phyloP scores from a whole-genome alignment of 1,140 invertebrate species.

The Drosophila pallidifrons region DNA sequence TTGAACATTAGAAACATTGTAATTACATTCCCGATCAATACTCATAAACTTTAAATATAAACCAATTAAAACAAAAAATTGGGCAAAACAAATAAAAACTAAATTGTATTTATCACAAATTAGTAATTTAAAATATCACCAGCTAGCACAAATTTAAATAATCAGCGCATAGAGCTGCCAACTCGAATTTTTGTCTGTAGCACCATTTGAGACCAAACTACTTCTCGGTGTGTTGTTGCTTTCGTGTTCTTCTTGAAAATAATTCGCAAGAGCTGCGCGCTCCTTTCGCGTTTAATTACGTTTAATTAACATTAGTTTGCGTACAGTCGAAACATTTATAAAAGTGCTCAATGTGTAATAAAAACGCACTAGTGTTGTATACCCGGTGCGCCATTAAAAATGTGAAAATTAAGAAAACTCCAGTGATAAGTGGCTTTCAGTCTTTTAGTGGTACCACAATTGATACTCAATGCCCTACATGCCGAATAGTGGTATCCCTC shows the following conservation, averaged over 20 bases:
- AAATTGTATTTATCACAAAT: no score
- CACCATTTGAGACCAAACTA: constrained; percentile 20
- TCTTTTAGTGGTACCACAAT: constrained; percentile 69
- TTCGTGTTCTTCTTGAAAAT: constrained; percentile 49
- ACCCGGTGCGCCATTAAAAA: constrained; percentile 30
- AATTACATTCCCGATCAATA: no score
- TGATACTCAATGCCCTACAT: constrained; percentile 56
- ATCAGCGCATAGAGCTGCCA: constrained; percentile 14
- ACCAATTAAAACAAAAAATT: no score
- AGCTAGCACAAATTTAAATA: background rate
- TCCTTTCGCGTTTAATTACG: constrained; percentile 54
- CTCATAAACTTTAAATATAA: no score
- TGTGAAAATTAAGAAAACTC: constrained; percentile 63
- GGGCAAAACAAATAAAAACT: no score
- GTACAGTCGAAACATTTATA: constrained; percentile 10
- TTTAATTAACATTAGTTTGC: constrained; percentile 11
- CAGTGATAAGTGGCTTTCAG: constrained; percentile 61
- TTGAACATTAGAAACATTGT: no score
- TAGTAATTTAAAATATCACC: no score
- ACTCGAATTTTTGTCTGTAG: background rate
- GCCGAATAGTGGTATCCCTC: constrained; percentile 71
- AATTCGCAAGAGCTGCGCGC: constrained; percentile 49
- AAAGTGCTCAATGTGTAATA: constrained; percentile 21
- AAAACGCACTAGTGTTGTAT: constrained; percentile 22
- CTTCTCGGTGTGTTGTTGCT: constrained; percentile 48